A percentile compares a stretch with the other conserved stretches of the same genome.
Evolutionary conservation across 2,888 invertebrate genomes (phyloP).

Genomic region (Monochamus alternatus): DNA sequence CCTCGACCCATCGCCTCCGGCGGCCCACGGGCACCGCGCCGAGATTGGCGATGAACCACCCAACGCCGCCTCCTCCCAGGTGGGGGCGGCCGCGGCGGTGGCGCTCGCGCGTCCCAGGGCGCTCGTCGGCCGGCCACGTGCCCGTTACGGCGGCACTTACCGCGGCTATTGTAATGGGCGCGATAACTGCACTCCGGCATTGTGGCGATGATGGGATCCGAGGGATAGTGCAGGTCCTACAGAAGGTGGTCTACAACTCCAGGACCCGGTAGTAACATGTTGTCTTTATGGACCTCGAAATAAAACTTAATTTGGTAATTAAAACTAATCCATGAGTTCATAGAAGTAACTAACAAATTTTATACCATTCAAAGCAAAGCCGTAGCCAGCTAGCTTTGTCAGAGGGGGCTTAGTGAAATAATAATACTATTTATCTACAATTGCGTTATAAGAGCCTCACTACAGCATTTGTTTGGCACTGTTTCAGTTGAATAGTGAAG

Average conservation of each 20-base stretch:
- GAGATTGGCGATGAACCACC: conserved; percentile 64
- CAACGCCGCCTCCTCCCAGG: conserved; percentile 59
- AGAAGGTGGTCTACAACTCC: neutral
- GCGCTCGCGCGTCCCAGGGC: conserved; percentile 63
- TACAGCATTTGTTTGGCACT: no score
- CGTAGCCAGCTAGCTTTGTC: no score
- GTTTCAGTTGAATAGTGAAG: no score
- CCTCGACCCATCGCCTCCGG: neutral
- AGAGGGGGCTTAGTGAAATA: no score
- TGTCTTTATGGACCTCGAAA: no score
- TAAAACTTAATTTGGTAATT: no score
- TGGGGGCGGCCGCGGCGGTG: conserved; percentile 53
- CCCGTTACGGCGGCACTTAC: conserved; percentile 67
- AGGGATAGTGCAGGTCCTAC: neutral
- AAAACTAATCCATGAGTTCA: no score
- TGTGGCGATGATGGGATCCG: conserved; percentile 17
- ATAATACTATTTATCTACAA: no score
- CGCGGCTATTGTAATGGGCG: conserved; percentile 64
- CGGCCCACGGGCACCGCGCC: conserved; percentile 53
- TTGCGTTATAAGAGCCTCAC: no score
- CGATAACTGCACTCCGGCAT: conserved; percentile 62
- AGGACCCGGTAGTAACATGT: neutral
- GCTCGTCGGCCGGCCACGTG: conserved; percentile 67
- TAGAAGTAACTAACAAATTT: no score
- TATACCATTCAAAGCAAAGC: no score